Percentiles rank a stretch among this genome's conserved stretches.
These are phyloP conservation scores for Periparus ater DNA, from an alignment of 2,797 vertebrate genomes.

Conservation along the genomic window DNA sequence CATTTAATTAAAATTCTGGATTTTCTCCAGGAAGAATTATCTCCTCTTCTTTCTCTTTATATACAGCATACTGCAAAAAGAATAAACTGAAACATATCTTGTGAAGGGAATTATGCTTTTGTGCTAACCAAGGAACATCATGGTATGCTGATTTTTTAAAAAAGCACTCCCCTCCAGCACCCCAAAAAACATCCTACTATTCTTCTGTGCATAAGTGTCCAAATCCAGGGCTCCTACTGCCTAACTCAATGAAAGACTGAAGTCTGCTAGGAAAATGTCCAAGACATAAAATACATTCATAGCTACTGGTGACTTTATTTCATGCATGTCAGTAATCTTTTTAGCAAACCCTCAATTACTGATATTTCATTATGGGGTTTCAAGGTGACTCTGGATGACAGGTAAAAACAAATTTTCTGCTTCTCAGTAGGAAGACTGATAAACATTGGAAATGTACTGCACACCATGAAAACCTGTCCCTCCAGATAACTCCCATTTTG, in stretches of 20 bases:
- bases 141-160: background rate
- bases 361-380: background rate
- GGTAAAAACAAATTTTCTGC: background rate
- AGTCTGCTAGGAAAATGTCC: slow-evolving; percentile 8
- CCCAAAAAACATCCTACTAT: background rate
- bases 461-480: background rate
- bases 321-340: background rate
- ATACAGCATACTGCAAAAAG: background rate
- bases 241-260: background rate
- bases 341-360: background rate
- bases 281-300: slow-evolving; percentile 14
- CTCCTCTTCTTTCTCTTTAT: background rate
- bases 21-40: slow-evolving; percentile 18
- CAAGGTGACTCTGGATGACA: background rate
- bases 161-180: background rate
- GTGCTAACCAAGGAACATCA: background rate
- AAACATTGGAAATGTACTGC: background rate
- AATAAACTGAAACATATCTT: background rate
- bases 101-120: background rate
- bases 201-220: background rate
- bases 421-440: background rate
- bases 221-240: background rate
- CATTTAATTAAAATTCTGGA: slow-evolving; percentile 26
- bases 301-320: background rate
- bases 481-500: background rate